Evolutionary conservation across 2,888 invertebrate species (phyloP), one percentile per base, ranked within the genome.

Genomic region (Panorpa germanica): DNA sequence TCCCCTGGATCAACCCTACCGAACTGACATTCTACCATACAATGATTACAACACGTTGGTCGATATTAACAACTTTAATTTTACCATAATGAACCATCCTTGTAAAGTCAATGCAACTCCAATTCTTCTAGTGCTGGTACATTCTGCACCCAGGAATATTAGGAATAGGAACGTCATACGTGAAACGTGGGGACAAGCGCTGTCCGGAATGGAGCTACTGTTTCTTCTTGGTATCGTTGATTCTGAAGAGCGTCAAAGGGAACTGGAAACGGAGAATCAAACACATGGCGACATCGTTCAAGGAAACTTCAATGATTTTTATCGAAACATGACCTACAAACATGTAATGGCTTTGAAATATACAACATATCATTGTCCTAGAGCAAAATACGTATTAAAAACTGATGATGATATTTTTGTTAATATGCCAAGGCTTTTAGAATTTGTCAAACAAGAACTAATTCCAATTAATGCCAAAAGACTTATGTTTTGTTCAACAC

Each of bases 281-380:
- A 43, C 48, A 1, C 59, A 68, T 41, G 58, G 59, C 1, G 85
- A 85, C 43, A 57, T 85, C 29, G 62, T 83, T 11, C 77, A 81
- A 45, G 83, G 82, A 0, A 69, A 61, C 34, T 85, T 82, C 43
- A 39, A 61, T 22, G 85, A 85, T 52, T 63, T 70, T 1, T 85
- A 85, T 44, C 61, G 70, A 28, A 85, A 85, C 49, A 64, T 85
- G 53, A 83, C 83, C 1, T 75, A 82, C 42, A 85, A 85, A 45
- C 81, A 83, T 48, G 70, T 76, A 5, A 80, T 80, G 67, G 75
- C 71, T 1, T 56, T 83, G 25, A 80, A 81, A 45, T 83, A 82
- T 73, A 67, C 71, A 12, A 54, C 63, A 2, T 70, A 69, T 41
- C 65, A 72, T 43, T 83, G 83, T 47, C 59, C 65, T 0, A 54